Evolutionary conservation across 1,140 invertebrate species (phyloP), one percentile per base, ranked within the genome.

Genomic region (Panagrolaimus sp.): DNA sequence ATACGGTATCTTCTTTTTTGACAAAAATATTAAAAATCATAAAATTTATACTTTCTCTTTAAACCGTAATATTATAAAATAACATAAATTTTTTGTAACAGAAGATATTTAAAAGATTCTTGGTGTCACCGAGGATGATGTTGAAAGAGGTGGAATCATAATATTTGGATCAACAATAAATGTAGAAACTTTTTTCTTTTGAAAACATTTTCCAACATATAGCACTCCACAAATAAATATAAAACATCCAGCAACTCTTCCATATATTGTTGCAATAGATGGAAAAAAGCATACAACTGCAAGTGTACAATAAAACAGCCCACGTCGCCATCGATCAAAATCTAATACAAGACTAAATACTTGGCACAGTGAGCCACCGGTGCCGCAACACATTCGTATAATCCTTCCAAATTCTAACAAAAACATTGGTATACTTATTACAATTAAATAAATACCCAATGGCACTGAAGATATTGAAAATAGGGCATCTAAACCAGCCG

Each of bases 141-240:
- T 38, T 38, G 31, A 38, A 38, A 38, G 31, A 38, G 31, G 31
- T 38, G 31, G 31, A 38, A 38, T 38, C 2, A 38, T 7, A 38
- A 38, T 38, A 57, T 27, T 57, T 20, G 51, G 51, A 57, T 74
- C 73, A 23, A 63, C n/a, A 1, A 78, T 62, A 38, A 51, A 75
- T 14, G 72, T 69, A 11, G 51, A 44, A n/a, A 75, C 71, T 77
- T 75, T 75, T 71, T 75, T 75, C 63, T 75, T 75, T 51, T 75
- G 73, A 44, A 78, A 75, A 3, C 16, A 46, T 68, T 75, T 75
- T 13, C 31, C 65, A 11, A 77, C 46, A 47, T 75, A 75, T 16
- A 75, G 44, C 42, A 73, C 51, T 16, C 74, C 73, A 62, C 64
- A 63, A 13, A 72, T 43, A 14, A 75, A 68, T 2, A 75, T 65